phyloP scores from a whole-genome alignment of 2,797 vertebrate genomes.

The Poliocrania exsul region DNA sequence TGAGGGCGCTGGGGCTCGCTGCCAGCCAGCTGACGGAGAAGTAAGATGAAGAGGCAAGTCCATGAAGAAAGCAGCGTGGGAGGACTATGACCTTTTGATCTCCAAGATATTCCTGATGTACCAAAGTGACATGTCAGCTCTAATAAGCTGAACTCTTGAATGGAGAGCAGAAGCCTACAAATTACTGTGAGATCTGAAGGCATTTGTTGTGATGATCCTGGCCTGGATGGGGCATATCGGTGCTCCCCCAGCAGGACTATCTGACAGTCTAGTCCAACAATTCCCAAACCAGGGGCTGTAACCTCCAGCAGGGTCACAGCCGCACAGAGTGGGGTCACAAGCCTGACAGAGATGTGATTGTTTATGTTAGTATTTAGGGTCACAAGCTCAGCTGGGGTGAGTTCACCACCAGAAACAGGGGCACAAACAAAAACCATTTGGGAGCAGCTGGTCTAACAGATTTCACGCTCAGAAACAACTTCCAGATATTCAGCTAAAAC shows the following conservation, averaged over 20 bases:
- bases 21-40: background rate
- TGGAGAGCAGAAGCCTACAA: constrained; percentile 38
- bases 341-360: constrained; percentile 53
- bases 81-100: constrained; percentile 67
- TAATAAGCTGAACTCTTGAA: constrained; percentile 45
- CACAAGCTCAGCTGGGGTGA: background rate
- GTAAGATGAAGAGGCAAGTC: background rate
- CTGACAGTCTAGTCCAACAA: background rate
- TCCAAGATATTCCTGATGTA: constrained; percentile 39
- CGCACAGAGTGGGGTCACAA: background rate
- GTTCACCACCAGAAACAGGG: constrained; percentile 32
- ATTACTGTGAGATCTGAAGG: constrained; percentile 64
- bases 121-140: constrained; percentile 57
- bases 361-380: constrained; percentile 42
- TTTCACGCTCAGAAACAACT: background rate
- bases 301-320: constrained; percentile 58
- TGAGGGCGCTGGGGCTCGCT: background rate
- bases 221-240: background rate
- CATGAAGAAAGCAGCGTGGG: constrained; percentile 54
- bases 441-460: constrained; percentile 65
- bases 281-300: constrained; percentile 5
- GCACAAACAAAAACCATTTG: constrained; percentile 47
- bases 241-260: background rate
- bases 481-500: background rate
- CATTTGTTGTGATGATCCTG: constrained; percentile 49